Conservation (phyloP, 1,140 invertebrate species). For the Caligus rogercresseyi region DNA sequence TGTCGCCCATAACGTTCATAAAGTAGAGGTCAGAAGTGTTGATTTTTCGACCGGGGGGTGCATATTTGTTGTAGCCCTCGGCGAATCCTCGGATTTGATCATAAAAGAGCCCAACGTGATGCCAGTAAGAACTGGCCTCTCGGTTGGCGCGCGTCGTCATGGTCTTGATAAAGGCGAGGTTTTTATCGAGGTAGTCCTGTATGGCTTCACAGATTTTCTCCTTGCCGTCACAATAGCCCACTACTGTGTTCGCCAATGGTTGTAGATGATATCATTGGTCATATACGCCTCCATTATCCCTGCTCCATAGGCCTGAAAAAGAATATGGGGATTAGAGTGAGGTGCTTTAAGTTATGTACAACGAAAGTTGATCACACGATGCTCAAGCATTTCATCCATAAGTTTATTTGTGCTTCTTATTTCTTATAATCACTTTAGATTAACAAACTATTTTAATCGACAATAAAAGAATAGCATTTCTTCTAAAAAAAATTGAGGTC, state of each 20-base stretch:
- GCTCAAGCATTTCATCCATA: no score
- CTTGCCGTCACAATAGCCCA: slow-evolving; percentile 43
- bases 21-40: slow-evolving; percentile 16
- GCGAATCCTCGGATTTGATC: slow-evolving; percentile 34
- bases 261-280: slow-evolving; percentile 58
- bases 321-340: no score
- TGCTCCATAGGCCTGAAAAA: slow-evolving; percentile 66
- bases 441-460: no score
- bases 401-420: no score
- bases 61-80: slow-evolving; percentile 31
- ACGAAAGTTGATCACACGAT: no score
- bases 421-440: no score
- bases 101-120: slow-evolving; percentile 32
- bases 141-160: slow-evolving; percentile 33
- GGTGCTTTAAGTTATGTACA: no score
- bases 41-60: slow-evolving; percentile 23
- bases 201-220: slow-evolving; percentile 48
- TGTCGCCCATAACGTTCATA: slow-evolving; percentile 53
- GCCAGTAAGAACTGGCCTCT: slow-evolving; percentile 41
- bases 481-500: no score
- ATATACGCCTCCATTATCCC: slow-evolving; percentile 67
- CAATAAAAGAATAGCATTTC: no score
- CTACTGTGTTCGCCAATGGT: slow-evolving; percentile 56
- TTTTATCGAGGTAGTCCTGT: slow-evolving; percentile 43
- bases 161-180: slow-evolving; percentile 41